Percentiles rank a stretch among this genome's conserved stretches.
Evolutionary conservation across 2,797 vertebrate species (phyloP).

Genomic region (Austrolebias charrua): DNA sequence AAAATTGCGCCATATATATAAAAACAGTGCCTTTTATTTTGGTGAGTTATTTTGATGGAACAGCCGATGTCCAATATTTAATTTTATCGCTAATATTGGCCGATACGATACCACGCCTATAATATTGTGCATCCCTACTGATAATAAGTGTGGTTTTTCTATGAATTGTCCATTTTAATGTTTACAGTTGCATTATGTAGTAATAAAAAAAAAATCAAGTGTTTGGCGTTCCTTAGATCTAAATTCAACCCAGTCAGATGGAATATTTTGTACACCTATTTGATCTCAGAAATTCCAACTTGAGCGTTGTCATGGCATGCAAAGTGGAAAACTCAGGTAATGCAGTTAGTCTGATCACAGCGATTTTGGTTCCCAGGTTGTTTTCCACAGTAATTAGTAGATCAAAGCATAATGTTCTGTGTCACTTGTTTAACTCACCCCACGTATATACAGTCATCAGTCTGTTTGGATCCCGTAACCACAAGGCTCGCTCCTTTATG

Average conservation of each 20-base stretch:
- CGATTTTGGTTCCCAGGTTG: slow-evolving; percentile 51
- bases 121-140: too few relatives aligned
- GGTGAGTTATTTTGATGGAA: too few relatives aligned
- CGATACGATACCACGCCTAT: too few relatives aligned
- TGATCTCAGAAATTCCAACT: slow-evolving; percentile 28
- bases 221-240: not conserved
- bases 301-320: slow-evolving; percentile 42
- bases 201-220: too few relatives aligned
- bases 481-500: slow-evolving; percentile 40
- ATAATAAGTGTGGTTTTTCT: too few relatives aligned
- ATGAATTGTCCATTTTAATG: too few relatives aligned
- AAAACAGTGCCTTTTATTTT: too few relatives aligned
- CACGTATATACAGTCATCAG: slow-evolving; percentile 65
- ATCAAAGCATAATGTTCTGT: slow-evolving; percentile 69
- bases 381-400: slow-evolving; percentile 71
- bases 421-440: slow-evolving; percentile 66
- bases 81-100: too few relatives aligned
- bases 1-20: too few relatives aligned
- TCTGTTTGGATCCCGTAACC: slow-evolving; percentile 63
- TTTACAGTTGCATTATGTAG: not conserved
- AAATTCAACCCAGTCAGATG: slow-evolving; percentile 4
- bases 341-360: slow-evolving; percentile 41
- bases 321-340: slow-evolving; percentile 71
- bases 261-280: slow-evolving; percentile 43
- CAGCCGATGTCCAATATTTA: too few relatives aligned